Evolutionary conservation across 2,888 invertebrate species (phyloP).

Genomic region (Lucinisca nassula): DNA sequence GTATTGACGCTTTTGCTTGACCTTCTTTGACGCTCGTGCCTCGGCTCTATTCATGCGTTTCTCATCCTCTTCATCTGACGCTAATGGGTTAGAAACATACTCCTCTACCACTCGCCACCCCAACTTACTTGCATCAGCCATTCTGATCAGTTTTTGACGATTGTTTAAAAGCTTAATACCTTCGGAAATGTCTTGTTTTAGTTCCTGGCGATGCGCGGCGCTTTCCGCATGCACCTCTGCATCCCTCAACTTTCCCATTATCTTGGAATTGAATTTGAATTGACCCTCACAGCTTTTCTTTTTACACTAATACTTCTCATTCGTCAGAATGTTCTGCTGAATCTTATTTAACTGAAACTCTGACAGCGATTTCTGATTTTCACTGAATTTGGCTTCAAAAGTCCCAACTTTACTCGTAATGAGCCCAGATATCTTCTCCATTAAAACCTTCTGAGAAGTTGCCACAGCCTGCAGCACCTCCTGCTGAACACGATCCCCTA

Average conservation of each 20-base stretch:
- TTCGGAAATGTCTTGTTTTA: background rate
- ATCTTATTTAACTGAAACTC: background rate
- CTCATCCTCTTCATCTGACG: background rate
- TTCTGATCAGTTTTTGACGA: constrained; percentile 7
- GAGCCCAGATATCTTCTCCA: background rate
- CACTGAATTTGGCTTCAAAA: background rate
- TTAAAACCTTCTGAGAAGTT: background rate
- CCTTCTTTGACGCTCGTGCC: background rate
- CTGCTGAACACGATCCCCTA: background rate
- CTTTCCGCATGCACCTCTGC: background rate
- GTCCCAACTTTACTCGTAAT: background rate
- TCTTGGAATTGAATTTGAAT: constrained; percentile 12
- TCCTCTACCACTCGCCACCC: background rate
- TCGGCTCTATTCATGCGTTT: background rate
- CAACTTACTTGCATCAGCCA: background rate
- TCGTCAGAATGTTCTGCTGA: constrained; percentile 5
- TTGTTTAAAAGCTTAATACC: background rate
- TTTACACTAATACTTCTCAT: background rate
- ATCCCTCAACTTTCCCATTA: background rate
- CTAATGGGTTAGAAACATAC: background rate
- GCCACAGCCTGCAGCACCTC: background rate
- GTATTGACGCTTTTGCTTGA: background rate
- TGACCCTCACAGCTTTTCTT: constrained; percentile 17
- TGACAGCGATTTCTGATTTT: background rate
- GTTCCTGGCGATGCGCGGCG: background rate